phyloP scores from a whole-genome alignment of 92 coral and sea anemone genomes.

The Epizoanthus fatuus region DNA sequence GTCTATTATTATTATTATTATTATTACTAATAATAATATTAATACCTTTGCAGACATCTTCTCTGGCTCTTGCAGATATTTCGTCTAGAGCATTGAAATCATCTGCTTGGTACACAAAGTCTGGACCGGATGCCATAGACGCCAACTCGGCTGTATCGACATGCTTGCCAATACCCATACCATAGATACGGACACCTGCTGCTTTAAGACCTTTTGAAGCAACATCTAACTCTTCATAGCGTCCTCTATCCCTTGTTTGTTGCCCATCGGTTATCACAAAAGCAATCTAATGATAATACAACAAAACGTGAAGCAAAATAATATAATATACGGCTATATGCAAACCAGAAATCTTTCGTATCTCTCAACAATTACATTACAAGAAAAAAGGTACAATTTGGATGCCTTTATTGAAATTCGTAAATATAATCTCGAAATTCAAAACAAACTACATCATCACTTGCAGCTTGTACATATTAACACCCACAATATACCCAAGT shows the following conservation, averaged over 20 bases:
- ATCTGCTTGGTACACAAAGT: conserved; percentile 13
- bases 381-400: too few relatives aligned
- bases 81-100: conserved; percentile 2
- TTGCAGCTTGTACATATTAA: too few relatives aligned
- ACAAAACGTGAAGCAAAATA: too few relatives aligned
- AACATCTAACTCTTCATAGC: conserved; percentile 8
- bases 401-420: too few relatives aligned
- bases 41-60: conserved; percentile 29
- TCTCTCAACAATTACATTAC: too few relatives aligned
- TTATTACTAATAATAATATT: too few relatives aligned
- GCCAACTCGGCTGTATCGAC: conserved; percentile 10
- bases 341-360: too few relatives aligned
- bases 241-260: conserved; percentile 36
- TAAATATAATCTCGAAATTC: too few relatives aligned
- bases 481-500: too few relatives aligned
- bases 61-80: conserved; percentile 7
- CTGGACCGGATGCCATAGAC: conserved; percentile 24
- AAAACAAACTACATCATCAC: too few relatives aligned
- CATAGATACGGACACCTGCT: conserved; percentile 30
- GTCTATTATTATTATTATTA: too few relatives aligned
- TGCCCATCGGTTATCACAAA: conserved; percentile 42
- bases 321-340: too few relatives aligned
- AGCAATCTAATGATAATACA: neutral
- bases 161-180: conserved; percentile 33
- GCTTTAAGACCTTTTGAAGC: conserved; percentile 35